phyloP scores from a whole-genome alignment of 2,888 invertebrate genomes.

The Caenorhabditis drosophilae region DNA sequence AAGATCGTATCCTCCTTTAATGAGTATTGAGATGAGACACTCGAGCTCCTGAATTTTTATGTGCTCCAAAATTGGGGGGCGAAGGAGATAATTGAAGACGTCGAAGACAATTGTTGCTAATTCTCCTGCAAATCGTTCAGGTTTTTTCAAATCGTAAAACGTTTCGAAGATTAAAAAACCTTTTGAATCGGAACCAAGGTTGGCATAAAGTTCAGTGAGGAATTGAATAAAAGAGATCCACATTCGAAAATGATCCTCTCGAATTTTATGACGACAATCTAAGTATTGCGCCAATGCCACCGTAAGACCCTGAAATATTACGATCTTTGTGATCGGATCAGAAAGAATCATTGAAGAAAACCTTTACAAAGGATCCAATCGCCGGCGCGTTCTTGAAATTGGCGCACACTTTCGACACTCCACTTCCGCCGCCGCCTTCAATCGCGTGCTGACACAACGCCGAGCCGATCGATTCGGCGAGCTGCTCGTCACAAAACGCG shows the following conservation, averaged over 20 bases:
- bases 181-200: slow-evolving; percentile 57
- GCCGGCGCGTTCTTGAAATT: slow-evolving; percentile 54
- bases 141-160: not conserved
- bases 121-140: slow-evolving; percentile 43
- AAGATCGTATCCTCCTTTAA: slow-evolving; percentile 66
- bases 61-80: slow-evolving; percentile 59
- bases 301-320: slow-evolving; percentile 44
- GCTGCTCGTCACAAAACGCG: slow-evolving; percentile 50
- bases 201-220: slow-evolving; percentile 63
- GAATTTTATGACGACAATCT: slow-evolving; percentile 61
- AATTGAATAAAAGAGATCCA: slow-evolving; percentile 66
- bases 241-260: slow-evolving; percentile 60
- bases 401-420: slow-evolving; percentile 58
- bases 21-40: slow-evolving; percentile 61
- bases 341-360: slow-evolving; percentile 6
- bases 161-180: slow-evolving; percentile 31
- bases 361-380: slow-evolving; percentile 52
- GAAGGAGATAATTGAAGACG: slow-evolving; percentile 64
- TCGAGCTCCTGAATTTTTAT: slow-evolving; percentile 68
- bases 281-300: slow-evolving; percentile 58
- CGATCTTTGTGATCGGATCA: not conserved
- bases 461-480: slow-evolving; percentile 53
- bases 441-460: slow-evolving; percentile 60
- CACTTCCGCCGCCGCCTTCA: slow-evolving; percentile 59
- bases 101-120: slow-evolving; percentile 65